A percentile compares a stretch with the other conserved stretches of the same genome.
phyloP scores from a whole-genome alignment of 2,888 invertebrate species.

The Spisula solida region DNA sequence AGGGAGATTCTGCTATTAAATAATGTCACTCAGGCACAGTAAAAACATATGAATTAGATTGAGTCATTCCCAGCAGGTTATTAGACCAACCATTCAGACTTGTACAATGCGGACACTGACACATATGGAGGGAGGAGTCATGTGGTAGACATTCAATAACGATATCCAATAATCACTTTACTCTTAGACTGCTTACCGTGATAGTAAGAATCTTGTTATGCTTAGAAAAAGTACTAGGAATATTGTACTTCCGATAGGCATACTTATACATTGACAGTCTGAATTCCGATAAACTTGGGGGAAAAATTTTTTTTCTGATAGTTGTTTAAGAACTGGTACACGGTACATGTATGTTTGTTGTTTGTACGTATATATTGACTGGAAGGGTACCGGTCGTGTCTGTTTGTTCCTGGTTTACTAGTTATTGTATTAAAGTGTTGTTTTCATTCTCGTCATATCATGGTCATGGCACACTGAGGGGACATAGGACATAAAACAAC shows the following conservation, averaged over 20 bases:
- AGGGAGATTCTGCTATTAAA: neutral
- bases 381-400: neutral
- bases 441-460: neutral
- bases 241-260: neutral
- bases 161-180: neutral
- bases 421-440: neutral
- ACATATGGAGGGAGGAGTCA: constrained; percentile 6
- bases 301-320: neutral
- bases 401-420: neutral
- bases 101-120: neutral
- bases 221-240: neutral
- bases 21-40: constrained; percentile 21
- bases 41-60: constrained; percentile 6
- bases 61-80: constrained; percentile 14
- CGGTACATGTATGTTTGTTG: neutral
- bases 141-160: neutral
- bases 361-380: neutral
- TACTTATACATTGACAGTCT: neutral
- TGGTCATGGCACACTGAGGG: too few relatives aligned
- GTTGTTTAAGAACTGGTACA: neutral
- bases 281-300: constrained; percentile 2
- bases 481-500: too few relatives aligned
- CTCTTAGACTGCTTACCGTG: neutral
- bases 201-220: neutral
- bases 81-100: neutral